Evolutionary conservation across 2,113 vertebrate species (phyloP), one percentile per base, ranked within the genome.

Genomic region (Coryphaenoides rupestris): DNA sequence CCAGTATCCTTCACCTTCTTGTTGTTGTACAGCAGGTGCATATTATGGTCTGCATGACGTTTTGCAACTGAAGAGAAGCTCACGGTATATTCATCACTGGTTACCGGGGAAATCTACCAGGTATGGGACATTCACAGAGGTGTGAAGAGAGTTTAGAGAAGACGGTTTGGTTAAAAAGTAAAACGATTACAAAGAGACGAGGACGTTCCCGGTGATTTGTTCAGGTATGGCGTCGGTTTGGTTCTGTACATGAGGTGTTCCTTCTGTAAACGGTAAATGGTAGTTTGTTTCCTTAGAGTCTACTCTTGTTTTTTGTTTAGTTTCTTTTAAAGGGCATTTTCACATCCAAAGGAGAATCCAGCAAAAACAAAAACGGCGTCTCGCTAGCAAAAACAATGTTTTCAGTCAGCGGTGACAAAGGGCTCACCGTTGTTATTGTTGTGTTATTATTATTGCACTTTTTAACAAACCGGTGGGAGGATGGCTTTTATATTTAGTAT

Each of bases 201-300:
- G 46, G 63, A 65, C 60, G 65, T 56, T 71, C 57, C 70, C 73
- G 75, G 72, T 63, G 65, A 67, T 82, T 86, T 88, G 79, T 87
- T 88, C 81, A 72, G 74, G 85, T 87, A 89, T 89, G 88, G 87
- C 86, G 77, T 76, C 79, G 80, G 47, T 16, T 81, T 69, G 77
- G 78, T 75, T 75, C 87, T 87, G 81, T 87, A 87, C 87, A 89
- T 83, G 87, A 90, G 87, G 88, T 89, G 86, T 65, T 84, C 70
- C 77, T 79, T 85, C 86, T n/a, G n/a, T n/a, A n/a, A n/a, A n/a
- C n/a, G n/a, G 84, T 88, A 86, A 87, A 88, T 80, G 54, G 67
- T 5, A 72, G 24, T 69, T 68, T 26, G 63, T 79, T 63, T 77
- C 64, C 73, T 53, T 3, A 58, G 82, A 74, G 85, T 78, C 84